Base-by-base conservation (phyloP, 2,797 vertebrate genomes). In the Erethizon dorsatum region DNA sequence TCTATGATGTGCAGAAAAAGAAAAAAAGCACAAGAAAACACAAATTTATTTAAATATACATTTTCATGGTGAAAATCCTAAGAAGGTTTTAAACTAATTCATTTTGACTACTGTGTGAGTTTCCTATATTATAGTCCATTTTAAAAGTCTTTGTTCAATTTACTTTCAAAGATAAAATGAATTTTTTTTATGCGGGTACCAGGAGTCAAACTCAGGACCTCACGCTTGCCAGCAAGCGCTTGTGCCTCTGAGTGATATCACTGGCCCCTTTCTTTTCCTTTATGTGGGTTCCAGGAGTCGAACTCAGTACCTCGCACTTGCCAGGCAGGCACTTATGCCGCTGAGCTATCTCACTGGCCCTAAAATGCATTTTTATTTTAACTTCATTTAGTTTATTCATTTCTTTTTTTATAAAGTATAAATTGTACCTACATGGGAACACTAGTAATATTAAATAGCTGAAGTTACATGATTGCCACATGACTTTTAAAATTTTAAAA, bases 31-130 rank as follows among this genome's bases (percentile, higher is more conserved):
- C 31, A 59, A 20, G 59, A 83, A 54, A 82, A 6, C 9, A 5
- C 17, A 3, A 22, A 50, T 91, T 77, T 83, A 41, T 77, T 78
- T 71, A 80, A 59, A 47, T 45, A 79, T 11, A 63, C 15, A 73
- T 61, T 45, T 61, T 92, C 28, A 83, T 94, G 13, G 78, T 87
- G 6, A 83, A 93, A 83, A 73, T 31, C 26, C 13, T 83, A 73
- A 92, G 37, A 52, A 41, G 45, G 22, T 54, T 75, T 90, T 89
- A 89, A 67, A 69, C 26, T 83, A 91, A 65, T 20, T 94, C 11
- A 54, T 2, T 20, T 88, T 84, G 15, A 22, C 5, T 83, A 41
- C 33, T 61, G 73, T 83, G 47, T 69, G 17, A 88, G 90, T 89
- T 79, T 24, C 2, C 2, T 79, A 41, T 59, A 71, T 61, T 78